Evolutionary conservation across 2,797 vertebrate genomes (phyloP), one percentile per base, ranked within the genome.

Genomic region (Enteromius viviparus): DNA sequence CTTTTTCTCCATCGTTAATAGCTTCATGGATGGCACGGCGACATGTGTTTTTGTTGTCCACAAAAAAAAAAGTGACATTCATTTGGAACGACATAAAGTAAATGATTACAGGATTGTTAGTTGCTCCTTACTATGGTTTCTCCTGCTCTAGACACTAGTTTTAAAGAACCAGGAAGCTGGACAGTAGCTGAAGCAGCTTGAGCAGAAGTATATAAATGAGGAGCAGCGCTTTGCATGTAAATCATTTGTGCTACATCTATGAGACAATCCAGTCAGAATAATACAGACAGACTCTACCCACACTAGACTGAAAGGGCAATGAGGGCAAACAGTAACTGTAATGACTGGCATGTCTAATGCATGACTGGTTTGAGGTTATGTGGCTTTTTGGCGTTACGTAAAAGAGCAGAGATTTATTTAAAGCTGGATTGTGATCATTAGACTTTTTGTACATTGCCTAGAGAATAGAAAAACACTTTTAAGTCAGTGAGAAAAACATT

Each of bases 221-320:
- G 8, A 62, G 17, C 19, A 51, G 42, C 55, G 26, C 69, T 62
- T 60, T 60, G 69, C 42, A 37, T 72, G 37, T 64, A 75, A 40
- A 76, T 34, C 55, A 32, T 34, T 23, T 71, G 21, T 8, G 32
- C 29, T 71, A 42, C 32, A 66, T 42, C 4, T 82, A 47, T 76
- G 80, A 76, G 70, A 76, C 37, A 66, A 26, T 12, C 19, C 32
- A 47, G 75, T 70, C 76, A 45, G 76, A 80, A 45, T 45, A 37
- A 55, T 29, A 76, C 34, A 29, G 60, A 78, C 76, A 55, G 26
- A 10, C 66, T 72, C 51, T 62, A 42, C 81, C 84, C 32, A 81
- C 81, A 19, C 15, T n/a, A 15, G 0, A 74, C 72, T 81, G 51
- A 15, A 42, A 79, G 45, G 65, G 14, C 58, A 78, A 53, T 74